A percentile compares a stretch with the other conserved stretches of the same genome.
phyloP scores from a whole-genome alignment of 2,888 invertebrate genomes.

The Melanotus villosus region DNA sequence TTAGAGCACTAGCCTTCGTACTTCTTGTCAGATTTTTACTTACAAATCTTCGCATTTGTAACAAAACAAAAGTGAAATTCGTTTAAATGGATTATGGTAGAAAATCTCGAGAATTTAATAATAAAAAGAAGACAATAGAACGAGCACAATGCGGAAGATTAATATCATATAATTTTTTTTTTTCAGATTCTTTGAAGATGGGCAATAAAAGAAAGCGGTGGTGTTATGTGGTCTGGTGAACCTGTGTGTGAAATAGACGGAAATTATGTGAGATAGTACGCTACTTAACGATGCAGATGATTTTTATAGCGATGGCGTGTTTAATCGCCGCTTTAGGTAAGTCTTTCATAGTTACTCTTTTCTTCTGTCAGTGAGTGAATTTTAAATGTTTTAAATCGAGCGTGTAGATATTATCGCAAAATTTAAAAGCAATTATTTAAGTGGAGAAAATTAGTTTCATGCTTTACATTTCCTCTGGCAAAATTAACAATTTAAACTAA shows the following conservation, averaged over 20 bases:
- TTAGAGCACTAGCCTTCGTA: not conserved
- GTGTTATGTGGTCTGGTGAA: constrained; percentile 5
- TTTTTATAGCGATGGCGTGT: constrained; percentile 19
- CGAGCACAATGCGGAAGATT: not conserved
- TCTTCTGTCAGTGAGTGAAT: not conserved
- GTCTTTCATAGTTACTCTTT: not conserved
- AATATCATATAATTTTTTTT: not conserved
- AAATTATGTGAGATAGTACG: not conserved
- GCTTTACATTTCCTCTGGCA: too few species aligned
- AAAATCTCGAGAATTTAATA: not conserved
- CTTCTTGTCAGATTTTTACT: constrained; percentile 8
- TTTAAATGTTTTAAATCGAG: too few species aligned
- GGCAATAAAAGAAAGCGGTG: not conserved
- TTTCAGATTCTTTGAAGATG: constrained; percentile 13
- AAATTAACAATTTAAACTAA: too few species aligned
- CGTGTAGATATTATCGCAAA: too few species aligned
- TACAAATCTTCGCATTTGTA: constrained; percentile 7
- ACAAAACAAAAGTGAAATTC: not conserved
- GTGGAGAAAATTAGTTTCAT: too few species aligned
- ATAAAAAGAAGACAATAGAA: constrained; percentile 2
- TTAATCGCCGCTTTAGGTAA: constrained; percentile 20
- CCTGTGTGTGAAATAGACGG: not conserved
- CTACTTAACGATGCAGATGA: constrained; percentile 19
- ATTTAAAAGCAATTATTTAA: too few species aligned
- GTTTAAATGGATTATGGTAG: not conserved